Evolutionary conservation across 2,888 invertebrate genomes (phyloP).

Genomic region (Epinotia nisella): DNA sequence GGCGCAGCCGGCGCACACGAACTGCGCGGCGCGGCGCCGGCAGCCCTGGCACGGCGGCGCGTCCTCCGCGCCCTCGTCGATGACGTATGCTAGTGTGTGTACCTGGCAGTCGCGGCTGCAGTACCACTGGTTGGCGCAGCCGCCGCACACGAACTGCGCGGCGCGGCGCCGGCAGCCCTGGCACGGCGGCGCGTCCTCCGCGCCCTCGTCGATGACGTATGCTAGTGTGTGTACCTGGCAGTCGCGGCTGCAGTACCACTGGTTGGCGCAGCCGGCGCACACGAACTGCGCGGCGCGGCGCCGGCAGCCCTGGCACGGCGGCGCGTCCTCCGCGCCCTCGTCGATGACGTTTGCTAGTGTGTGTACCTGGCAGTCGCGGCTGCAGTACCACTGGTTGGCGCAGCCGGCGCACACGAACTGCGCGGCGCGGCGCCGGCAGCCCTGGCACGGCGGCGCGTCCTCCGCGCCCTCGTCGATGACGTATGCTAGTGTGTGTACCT

Average conservation of each 20-base stretch:
- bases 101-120: constrained; percentile 97
- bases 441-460: too few species aligned
- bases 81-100: constrained; percentile 41
- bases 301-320: too few species aligned
- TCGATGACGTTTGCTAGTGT: too few species aligned
- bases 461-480: too few species aligned
- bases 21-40: constrained; percentile 88
- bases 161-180: constrained; percentile 70
- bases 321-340: too few species aligned
- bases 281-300: constrained; percentile 91
- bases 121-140: constrained; percentile 97
- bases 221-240: constrained; percentile 89
- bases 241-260: constrained; percentile 97
- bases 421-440: constrained; percentile 83
- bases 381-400: constrained; percentile 97
- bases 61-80: too few species aligned
- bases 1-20: constrained; percentile 95
- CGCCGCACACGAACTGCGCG: constrained; percentile 95
- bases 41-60: too few species aligned
- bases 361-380: constrained; percentile 94
- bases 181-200: too few species aligned
- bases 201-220: too few species aligned
- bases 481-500: constrained; percentile 83
- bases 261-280: constrained; percentile 95
- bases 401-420: constrained; percentile 96